These are phyloP conservation scores for Tretioscincus oriximinensis DNA, from an alignment of 2,113 vertebrate species.

Conservation along the genomic window DNA sequence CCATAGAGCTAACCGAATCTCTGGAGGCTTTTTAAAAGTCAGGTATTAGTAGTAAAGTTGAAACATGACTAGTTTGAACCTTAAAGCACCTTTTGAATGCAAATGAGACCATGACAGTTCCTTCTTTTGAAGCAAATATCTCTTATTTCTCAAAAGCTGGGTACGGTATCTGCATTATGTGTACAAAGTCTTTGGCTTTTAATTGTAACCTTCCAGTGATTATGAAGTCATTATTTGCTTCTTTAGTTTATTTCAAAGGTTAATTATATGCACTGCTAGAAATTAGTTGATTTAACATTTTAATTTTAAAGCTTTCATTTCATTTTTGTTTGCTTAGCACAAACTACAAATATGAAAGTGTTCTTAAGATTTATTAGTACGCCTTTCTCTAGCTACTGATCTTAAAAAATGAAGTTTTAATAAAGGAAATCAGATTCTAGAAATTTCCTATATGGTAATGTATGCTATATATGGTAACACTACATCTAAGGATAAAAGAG, in stretches of 20 bases:
- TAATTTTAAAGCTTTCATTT: conserved; percentile 13
- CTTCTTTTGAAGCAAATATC: not conserved
- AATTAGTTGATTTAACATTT: conserved; percentile 12
- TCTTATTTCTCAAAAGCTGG: not conserved
- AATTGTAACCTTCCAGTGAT: conserved; percentile 12
- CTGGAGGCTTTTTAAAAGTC: not conserved
- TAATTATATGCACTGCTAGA: conserved; percentile 16
- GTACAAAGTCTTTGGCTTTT: conserved; percentile 1
- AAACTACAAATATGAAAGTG: not conserved
- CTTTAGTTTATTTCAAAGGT: conserved; percentile 12
- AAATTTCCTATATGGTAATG: not conserved
- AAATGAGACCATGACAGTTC: not conserved
- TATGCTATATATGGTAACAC: not conserved
- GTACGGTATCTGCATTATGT: not conserved
- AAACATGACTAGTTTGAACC: not conserved
- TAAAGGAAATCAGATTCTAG: not conserved
- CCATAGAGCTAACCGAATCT: not conserved
- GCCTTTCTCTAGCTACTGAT: not conserved
- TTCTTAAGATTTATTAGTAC: not conserved
- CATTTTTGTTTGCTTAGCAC: not conserved
- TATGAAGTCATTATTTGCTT: conserved; percentile 8
- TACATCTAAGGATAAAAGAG: not conserved
- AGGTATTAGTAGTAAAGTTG: not conserved
- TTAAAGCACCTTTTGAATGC: not conserved
- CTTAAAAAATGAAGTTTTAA: not conserved